phyloP scores from a whole-genome alignment of 2,888 invertebrate species.

The Malthinus seriepunctatus region DNA sequence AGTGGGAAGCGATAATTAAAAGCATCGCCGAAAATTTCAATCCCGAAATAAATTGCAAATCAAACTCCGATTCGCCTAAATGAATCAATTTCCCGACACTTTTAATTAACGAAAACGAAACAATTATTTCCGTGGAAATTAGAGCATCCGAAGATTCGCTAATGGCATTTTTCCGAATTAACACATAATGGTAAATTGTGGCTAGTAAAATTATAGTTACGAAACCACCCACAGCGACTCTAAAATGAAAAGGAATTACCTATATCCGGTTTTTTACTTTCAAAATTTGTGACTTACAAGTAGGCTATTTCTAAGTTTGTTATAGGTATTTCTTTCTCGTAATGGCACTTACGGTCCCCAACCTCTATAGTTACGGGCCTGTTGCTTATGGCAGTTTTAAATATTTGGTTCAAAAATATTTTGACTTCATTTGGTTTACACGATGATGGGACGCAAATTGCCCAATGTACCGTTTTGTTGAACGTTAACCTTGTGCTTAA shows the following conservation, averaged over 20 bases:
- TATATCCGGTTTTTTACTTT: not conserved
- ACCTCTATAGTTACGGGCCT: slow-evolving; percentile 38
- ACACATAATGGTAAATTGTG: slow-evolving; percentile 40
- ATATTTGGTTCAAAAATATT: slow-evolving; percentile 54
- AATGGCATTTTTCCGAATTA: slow-evolving; percentile 36
- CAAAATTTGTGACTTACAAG: slow-evolving; percentile 48
- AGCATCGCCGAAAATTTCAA: slow-evolving; percentile 70
- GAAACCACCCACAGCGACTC: slow-evolving; percentile 39
- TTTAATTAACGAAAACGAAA: slow-evolving; percentile 63
- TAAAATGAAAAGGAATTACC: slow-evolving; percentile 34
- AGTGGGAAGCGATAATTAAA: slow-evolving; percentile 69
- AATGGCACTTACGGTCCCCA: slow-evolving; percentile 40
- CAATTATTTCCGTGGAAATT: slow-evolving; percentile 39
- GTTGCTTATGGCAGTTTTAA: slow-evolving; percentile 37
- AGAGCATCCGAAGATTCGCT: slow-evolving; percentile 18
- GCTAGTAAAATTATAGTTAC: slow-evolving; percentile 39
- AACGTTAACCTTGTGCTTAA: slow-evolving; percentile 33
- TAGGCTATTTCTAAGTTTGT: slow-evolving; percentile 50
- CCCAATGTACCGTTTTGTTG: slow-evolving; percentile 60
- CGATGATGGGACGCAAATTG: slow-evolving; percentile 65
- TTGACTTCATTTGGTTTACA: slow-evolving; percentile 60
- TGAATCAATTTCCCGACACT: slow-evolving; percentile 64
- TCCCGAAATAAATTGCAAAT: slow-evolving; percentile 62
- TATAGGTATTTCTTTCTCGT: slow-evolving; percentile 40
- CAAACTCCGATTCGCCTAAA: slow-evolving; percentile 60